Evolutionary conservation across 1,140 invertebrate species (phyloP).

Genomic region (Sweltsa coloradensis): DNA sequence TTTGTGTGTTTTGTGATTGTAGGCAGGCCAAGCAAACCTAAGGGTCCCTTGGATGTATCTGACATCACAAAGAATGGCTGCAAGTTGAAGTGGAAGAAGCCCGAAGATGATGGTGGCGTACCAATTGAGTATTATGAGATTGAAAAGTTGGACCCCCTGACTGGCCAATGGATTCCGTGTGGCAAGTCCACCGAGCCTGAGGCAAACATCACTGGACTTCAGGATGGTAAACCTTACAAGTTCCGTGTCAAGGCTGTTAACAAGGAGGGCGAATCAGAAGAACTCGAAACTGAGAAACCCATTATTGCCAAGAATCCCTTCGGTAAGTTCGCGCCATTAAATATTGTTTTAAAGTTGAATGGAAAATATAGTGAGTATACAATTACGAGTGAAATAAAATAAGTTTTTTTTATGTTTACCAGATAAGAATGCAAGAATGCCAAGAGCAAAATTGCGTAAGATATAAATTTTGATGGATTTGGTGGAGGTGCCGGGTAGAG

Average conservation of each 20-base stretch:
- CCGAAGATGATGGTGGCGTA: constrained; percentile 81
- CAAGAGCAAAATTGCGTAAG: too few species aligned
- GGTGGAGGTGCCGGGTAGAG: too few species aligned
- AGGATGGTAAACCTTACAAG: constrained; percentile 95
- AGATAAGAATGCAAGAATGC: too few species aligned
- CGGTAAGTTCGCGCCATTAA: too few species aligned
- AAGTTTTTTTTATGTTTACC: too few species aligned
- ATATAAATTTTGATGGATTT: too few species aligned
- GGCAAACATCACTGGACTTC: constrained; percentile 72
- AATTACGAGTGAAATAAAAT: too few species aligned
- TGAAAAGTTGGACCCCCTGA: constrained; percentile 89
- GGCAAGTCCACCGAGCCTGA: constrained; percentile 65
- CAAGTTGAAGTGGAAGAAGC: constrained; percentile 87
- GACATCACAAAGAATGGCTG: constrained; percentile 90
- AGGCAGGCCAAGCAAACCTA: constrained; percentile 60
- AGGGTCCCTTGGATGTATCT: constrained; percentile 78
- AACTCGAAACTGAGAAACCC: constrained; percentile 83
- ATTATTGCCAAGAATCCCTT: constrained; percentile 98
- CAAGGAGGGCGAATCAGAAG: constrained; percentile 94
- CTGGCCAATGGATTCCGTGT: constrained; percentile 84
- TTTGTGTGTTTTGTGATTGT: constrained; percentile 4
- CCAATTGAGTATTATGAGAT: constrained; percentile 95
- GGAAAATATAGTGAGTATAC: too few species aligned
- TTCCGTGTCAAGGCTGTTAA: constrained; percentile 99
- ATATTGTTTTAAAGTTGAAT: too few species aligned